phyloP scores from a whole-genome alignment of 1,140 invertebrate genomes.

The Temnothorax nylanderi region DNA sequence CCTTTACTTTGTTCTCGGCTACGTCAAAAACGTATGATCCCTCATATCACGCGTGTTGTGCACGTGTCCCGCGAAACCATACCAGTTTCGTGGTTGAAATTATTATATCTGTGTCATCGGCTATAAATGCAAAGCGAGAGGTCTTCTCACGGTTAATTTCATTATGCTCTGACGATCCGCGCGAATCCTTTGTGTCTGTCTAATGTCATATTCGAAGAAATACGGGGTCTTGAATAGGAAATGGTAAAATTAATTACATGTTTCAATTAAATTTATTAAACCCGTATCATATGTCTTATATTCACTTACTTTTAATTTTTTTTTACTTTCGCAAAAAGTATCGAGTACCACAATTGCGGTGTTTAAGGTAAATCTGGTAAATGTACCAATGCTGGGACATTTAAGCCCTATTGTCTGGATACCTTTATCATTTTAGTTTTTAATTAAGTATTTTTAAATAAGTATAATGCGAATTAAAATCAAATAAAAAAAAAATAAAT shows the following conservation, averaged over 20 bases:
- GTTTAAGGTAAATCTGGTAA: too few relatives aligned
- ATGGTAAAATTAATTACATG: neutral
- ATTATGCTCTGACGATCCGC: conserved; percentile 43
- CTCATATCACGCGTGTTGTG: neutral
- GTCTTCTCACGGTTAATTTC: conserved; percentile 65
- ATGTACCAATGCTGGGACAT: too few relatives aligned
- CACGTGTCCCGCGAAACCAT: conserved; percentile 63
- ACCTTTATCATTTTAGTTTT: too few relatives aligned
- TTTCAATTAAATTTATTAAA: neutral
- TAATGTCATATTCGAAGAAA: neutral
- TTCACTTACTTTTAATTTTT: neutral
- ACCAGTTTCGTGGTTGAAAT: conserved; percentile 74
- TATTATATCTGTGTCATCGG: conserved; percentile 69
- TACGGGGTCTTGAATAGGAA: neutral
- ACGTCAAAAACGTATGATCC: conserved; percentile 1
- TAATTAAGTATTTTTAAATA: too few relatives aligned
- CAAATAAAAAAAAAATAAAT: too few relatives aligned
- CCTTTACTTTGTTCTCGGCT: neutral
- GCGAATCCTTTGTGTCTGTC: neutral
- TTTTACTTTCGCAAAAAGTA: neutral
- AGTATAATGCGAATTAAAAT: too few relatives aligned
- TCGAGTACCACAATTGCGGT: neutral
- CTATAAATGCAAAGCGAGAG: conserved; percentile 61
- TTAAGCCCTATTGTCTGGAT: too few relatives aligned
- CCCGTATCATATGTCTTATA: neutral